Evolutionary conservation across 2,113 vertebrate genomes (phyloP).

Genomic region (Tupaia tana): DNA sequence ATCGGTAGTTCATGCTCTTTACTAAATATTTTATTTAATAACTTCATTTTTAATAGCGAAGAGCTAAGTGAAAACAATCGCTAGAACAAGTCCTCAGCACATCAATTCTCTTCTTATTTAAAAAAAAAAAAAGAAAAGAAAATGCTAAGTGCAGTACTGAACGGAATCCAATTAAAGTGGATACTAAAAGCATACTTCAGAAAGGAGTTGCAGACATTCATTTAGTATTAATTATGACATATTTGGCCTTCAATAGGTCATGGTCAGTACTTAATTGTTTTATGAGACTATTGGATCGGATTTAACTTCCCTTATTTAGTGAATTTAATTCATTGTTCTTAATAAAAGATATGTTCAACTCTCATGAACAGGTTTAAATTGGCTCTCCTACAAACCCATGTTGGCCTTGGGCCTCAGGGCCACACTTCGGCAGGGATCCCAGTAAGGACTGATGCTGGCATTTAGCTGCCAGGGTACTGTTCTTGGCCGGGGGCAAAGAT

Average conservation of each 20-base stretch:
- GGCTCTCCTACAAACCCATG: not conserved
- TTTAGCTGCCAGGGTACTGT: not conserved
- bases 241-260: slow-evolving; percentile 53
- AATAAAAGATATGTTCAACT: slow-evolving; percentile 15
- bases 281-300: slow-evolving; percentile 45
- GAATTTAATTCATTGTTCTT: slow-evolving; percentile 62
- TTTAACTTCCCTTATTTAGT: slow-evolving; percentile 55
- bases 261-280: slow-evolving; percentile 53
- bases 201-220: slow-evolving; percentile 3
- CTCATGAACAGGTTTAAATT: slow-evolving; percentile 47
- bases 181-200: slow-evolving; percentile 23
- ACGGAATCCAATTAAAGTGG: slow-evolving; percentile 46
- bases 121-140: not conserved
- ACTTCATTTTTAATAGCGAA: slow-evolving; percentile 58
- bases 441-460: not conserved
- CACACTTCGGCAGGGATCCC: not conserved
- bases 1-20: not conserved
- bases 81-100: slow-evolving; percentile 48
- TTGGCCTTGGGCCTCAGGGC: not conserved
- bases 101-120: slow-evolving; percentile 32
- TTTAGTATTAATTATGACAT: slow-evolving; percentile 53
- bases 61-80: slow-evolving; percentile 52
- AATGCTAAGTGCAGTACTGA: slow-evolving; percentile 55
- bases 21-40: slow-evolving; percentile 68
- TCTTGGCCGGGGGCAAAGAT: not conserved